Percentiles rank a stretch among this genome's conserved stretches.
These are phyloP conservation scores for Dendropsophus ebraccatus DNA, from an alignment of 2,113 vertebrate species.

Conservation along the genomic window DNA sequence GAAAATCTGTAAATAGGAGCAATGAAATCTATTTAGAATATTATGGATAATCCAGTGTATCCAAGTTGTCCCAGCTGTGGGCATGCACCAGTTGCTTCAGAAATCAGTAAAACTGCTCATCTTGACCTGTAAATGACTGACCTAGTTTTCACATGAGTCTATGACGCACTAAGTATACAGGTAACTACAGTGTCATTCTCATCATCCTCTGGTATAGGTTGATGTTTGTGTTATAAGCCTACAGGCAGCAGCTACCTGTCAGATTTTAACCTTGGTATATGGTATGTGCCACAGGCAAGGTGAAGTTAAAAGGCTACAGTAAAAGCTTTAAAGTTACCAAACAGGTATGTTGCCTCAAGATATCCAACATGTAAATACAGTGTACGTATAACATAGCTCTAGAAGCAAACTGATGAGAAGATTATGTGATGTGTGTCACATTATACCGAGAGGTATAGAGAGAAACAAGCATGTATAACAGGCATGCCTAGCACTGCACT, in stretches of 20 bases:
- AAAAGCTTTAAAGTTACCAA: constrained; percentile 38
- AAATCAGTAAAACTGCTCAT: not conserved
- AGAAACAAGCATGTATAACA: not conserved
- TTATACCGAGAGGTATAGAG: not conserved
- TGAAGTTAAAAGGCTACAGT: constrained; percentile 25
- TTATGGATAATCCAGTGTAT: too few species aligned
- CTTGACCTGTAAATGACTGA: not conserved
- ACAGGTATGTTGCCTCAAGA: constrained; percentile 49
- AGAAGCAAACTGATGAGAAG: not conserved
- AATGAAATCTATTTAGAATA: too few species aligned
- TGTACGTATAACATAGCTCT: not conserved
- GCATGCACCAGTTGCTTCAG: not conserved
- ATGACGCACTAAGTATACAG: not conserved
- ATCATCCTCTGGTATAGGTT: not conserved
- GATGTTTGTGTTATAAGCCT: constrained; percentile 5
- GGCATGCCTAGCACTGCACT: not conserved
- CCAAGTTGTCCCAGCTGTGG: not conserved
- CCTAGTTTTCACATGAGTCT: not conserved
- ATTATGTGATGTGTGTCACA: constrained; percentile 7
- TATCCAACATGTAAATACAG: constrained; percentile 34
- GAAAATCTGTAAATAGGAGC: too few species aligned
- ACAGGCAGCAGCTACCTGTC: not conserved
- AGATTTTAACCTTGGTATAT: constrained; percentile 28
- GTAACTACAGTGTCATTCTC: not conserved
- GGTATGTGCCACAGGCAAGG: constrained; percentile 51